Evolutionary conservation across 2,888 invertebrate genomes (phyloP), one percentile per base, ranked within the genome.

Genomic region (Troglohyphantes excavatus): DNA sequence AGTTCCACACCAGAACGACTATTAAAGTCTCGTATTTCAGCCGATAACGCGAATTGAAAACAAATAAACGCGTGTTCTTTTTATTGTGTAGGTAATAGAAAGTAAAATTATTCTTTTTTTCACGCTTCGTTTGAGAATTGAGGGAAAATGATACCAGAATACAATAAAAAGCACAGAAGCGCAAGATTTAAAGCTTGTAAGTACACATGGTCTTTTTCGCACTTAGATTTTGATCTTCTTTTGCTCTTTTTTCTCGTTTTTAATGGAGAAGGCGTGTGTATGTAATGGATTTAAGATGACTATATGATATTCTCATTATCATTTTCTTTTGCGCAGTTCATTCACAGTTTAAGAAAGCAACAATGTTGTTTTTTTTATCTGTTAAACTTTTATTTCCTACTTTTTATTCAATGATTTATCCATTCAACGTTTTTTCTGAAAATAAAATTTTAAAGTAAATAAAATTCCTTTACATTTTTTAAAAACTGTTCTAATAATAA

Each of bases 81-180:
- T 26, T 75, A 19, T 61, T 43, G 23, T 53, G 17, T 53, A 65
- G n/a, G n/a, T n/a, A n/a, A 68, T 46, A 29, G n/a, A 26, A 11
- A 61, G 19, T 46, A 27, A 39, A 78, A 2, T 23, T 21, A 72
- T 63, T 73, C 39, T 53, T 84, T n/a, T 76, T 86, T 87, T 46
- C 78, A 87, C 70, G 79, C 79, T 79, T 79, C 79, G 86, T 73
- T 87, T 33, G 13, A 13, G 13, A 72, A 79, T 5, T 63, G 23
- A 11, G 68, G 61, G 70, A 76, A 84, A 75, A 75, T 27, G 61
- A 27, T 13, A 17, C 39, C 26, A 29, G 9, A 19, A 19, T 2
- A 33, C 33, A 33, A 7, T 23, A 26, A 65, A 39, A 65, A 21
- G 26, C 43, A 39, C n/a, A 43, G 17, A 23, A n/a, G 78, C 65